Evolutionary conservation across 2,797 vertebrate genomes (phyloP).

Genomic region (Odontamblyopus rebecca): DNA sequence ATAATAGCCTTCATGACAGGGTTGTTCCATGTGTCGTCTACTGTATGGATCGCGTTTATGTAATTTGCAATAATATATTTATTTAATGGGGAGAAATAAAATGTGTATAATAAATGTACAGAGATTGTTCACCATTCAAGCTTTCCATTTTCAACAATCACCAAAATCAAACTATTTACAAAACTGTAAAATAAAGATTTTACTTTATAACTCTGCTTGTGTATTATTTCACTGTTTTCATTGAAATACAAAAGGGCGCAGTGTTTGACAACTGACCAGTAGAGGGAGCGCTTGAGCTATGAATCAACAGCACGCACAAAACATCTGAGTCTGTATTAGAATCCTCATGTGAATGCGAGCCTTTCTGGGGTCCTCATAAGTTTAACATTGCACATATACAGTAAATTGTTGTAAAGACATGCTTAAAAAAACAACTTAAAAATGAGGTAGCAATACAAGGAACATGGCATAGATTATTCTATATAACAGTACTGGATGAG

Average conservation of each 20-base stretch:
- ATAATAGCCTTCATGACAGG: not conserved
- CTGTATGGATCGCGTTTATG: slow-evolving; percentile 25
- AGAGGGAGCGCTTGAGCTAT: not conserved
- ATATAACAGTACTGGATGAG: too few relatives aligned
- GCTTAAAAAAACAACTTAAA: too few relatives aligned
- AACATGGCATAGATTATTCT: too few relatives aligned
- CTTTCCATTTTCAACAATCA: slow-evolving; percentile 59
- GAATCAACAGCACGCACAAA: not conserved
- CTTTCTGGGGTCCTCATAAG: too few relatives aligned
- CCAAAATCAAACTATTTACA: slow-evolving; percentile 48
- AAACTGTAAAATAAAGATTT: slow-evolving; percentile 72
- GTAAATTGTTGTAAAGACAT: too few relatives aligned
- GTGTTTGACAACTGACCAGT: slow-evolving; percentile 19
- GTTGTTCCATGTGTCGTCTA: slow-evolving; percentile 17
- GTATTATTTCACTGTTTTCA: not conserved
- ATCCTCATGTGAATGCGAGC: too few relatives aligned
- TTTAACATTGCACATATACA: too few relatives aligned
- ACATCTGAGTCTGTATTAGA: too few relatives aligned
- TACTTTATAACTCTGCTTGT: slow-evolving; percentile 64
- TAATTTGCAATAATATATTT: slow-evolving; percentile 52
- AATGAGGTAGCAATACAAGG: too few relatives aligned
- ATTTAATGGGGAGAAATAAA: slow-evolving; percentile 56
- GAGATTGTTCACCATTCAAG: slow-evolving; percentile 54
- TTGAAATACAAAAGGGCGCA: not conserved
- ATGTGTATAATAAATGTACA: slow-evolving; percentile 44